These are phyloP conservation scores for Apoda limacodes DNA, from an alignment of 2,888 invertebrate species.

Conservation along the genomic window DNA sequence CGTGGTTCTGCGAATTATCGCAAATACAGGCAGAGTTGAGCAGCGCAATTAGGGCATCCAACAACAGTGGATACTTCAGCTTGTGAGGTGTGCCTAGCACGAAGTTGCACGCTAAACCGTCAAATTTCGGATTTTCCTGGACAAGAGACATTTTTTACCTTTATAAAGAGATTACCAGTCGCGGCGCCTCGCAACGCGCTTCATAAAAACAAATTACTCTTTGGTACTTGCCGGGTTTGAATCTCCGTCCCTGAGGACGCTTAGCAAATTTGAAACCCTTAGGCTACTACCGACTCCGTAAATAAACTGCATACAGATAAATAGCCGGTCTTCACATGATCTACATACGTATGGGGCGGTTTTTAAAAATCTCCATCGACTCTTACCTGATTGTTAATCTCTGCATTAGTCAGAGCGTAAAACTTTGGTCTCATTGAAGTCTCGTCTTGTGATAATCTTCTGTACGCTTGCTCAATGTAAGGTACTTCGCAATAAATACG, in stretches of 20 bases:
- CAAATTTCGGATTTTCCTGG: conserved; percentile 90
- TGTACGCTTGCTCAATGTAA: conserved; percentile 51
- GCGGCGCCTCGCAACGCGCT: too few relatives aligned
- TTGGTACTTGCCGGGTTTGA: too few relatives aligned
- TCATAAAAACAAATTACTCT: too few relatives aligned
- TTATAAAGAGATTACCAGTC: too few relatives aligned
- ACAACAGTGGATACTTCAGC: conserved; percentile 86
- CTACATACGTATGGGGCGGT: neutral
- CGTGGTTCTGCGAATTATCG: conserved; percentile 50
- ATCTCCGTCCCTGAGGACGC: too few relatives aligned
- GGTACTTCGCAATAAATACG: conserved; percentile 63
- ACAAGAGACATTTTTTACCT: neutral
- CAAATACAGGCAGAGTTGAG: conserved; percentile 83
- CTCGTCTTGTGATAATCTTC: conserved; percentile 62
- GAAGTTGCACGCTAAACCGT: conserved; percentile 94
- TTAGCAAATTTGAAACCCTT: too few relatives aligned
- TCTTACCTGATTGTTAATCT: conserved; percentile 70
- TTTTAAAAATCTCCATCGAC: too few relatives aligned
- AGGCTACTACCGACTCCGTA: too few relatives aligned
- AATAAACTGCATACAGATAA: too few relatives aligned
- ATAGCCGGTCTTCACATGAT: neutral
- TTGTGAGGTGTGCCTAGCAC: conserved; percentile 93
- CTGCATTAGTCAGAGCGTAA: conserved; percentile 87
- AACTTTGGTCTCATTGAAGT: conserved; percentile 89
- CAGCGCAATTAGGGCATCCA: conserved; percentile 88